Evolutionary conservation across 2,797 vertebrate genomes (phyloP).

Genomic region (Tympanoctomys barrerae): DNA sequence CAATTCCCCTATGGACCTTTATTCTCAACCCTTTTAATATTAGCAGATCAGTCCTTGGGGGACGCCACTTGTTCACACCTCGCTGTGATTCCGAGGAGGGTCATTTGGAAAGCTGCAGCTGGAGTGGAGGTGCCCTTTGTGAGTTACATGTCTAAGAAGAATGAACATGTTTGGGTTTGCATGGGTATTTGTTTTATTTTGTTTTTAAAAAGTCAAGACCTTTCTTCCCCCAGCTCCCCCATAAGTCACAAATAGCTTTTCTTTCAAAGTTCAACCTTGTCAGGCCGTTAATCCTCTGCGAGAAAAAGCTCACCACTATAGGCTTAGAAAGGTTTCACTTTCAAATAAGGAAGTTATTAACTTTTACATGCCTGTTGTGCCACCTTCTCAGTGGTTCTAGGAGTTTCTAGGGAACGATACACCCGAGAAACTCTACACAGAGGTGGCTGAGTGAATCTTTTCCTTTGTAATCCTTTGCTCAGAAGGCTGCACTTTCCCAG

Average conservation of each 20-base stretch:
- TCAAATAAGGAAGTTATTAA: conserved; percentile 81
- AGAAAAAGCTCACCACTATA: conserved; percentile 70
- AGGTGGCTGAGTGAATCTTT: background rate
- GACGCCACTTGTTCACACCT: background rate
- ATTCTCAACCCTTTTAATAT: conserved; percentile 68
- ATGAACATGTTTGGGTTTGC: conserved; percentile 74
- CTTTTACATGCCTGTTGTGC: conserved; percentile 64
- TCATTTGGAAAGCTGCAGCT: conserved; percentile 64
- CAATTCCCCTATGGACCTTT: conserved; percentile 61
- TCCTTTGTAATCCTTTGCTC: background rate
- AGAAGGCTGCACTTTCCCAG: background rate
- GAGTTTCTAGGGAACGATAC: background rate
- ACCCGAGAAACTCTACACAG: background rate
- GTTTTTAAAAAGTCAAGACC: conserved; percentile 80
- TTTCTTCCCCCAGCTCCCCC: conserved; percentile 61
- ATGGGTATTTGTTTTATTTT: conserved; percentile 76
- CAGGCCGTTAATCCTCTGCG: conserved; percentile 79
- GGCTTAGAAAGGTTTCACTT: conserved; percentile 79
- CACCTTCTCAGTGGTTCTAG: background rate
- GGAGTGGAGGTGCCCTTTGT: conserved; percentile 72
- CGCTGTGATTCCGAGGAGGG: conserved; percentile 30
- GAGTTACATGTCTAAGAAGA: conserved; percentile 76
- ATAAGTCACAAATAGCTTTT: conserved; percentile 84
- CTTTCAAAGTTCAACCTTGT: conserved; percentile 85
- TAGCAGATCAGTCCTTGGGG: conserved; percentile 34